A percentile compares a stretch with the other conserved stretches of the same genome.
Evolutionary conservation across 2,797 vertebrate genomes (phyloP).

Genomic region (Ceyx erithaca): DNA sequence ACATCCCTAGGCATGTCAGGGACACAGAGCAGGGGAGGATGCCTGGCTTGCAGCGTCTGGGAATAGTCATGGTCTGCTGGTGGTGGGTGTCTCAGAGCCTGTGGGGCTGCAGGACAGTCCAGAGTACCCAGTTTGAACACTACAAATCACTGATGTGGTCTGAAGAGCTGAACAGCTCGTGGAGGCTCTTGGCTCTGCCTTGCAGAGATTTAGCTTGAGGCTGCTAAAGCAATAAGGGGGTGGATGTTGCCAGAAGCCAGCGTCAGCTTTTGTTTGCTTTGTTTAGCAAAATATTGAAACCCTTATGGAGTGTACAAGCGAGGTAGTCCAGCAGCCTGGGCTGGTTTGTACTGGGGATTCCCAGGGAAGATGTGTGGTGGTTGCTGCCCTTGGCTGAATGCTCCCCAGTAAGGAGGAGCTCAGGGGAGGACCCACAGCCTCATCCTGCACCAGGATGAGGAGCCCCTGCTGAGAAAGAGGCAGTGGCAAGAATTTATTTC

Average conservation of each 20-base stretch:
- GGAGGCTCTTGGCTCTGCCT: background rate
- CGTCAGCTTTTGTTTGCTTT: background rate
- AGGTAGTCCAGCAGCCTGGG: background rate
- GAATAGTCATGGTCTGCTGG: background rate
- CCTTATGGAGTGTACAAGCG: rapidly evolving
- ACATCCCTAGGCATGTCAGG: background rate
- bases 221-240: background rate
- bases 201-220: background rate
- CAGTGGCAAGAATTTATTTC: background rate
- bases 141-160: background rate
- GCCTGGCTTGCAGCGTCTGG: rapidly evolving
- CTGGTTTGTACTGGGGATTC: background rate
- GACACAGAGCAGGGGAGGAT: rapidly evolving
- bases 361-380: background rate
- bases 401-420: rapidly evolving
- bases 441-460: background rate
- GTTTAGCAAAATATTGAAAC: background rate
- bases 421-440: background rate
- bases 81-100: too few species aligned
- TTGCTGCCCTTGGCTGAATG: rapidly evolving
- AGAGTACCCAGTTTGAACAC: background rate
- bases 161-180: background rate
- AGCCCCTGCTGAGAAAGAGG: background rate
- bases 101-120: rapidly evolving
- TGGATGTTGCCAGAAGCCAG: background rate